These are phyloP conservation scores for Drosophila cyrtoloma DNA, from an alignment of 2,888 invertebrate species.

Conservation along the genomic window DNA sequence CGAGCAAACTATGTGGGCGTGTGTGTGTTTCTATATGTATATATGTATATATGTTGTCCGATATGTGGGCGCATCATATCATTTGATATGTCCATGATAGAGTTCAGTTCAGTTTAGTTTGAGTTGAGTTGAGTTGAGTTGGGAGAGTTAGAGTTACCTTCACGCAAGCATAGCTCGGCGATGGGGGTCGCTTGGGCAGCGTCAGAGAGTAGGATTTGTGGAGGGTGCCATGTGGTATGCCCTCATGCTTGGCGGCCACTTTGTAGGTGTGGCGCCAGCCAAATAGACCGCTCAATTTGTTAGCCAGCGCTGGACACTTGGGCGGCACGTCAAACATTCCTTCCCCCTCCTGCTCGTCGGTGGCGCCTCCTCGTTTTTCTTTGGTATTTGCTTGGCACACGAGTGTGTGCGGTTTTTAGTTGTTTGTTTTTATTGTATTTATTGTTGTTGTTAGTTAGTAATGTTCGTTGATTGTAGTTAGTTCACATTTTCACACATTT, in stretches of 20 bases:
- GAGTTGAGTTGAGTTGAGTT: not conserved
- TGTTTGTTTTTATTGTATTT: conserved; percentile 3
- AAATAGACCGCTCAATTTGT: conserved; percentile 91
- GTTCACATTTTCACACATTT: conserved; percentile 27
- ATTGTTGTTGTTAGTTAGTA: conserved; percentile 20
- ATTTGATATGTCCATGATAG: conserved; percentile 5
- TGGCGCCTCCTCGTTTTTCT: conserved; percentile 21
- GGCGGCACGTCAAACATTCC: conserved; percentile 88
- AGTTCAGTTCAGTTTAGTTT: not conserved
- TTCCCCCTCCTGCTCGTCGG: conserved; percentile 1
- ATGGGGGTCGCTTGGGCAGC: conserved; percentile 82
- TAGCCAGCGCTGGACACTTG: conserved; percentile 91
- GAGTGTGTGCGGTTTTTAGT: conserved; percentile 6
- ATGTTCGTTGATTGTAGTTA: conserved; percentile 5
- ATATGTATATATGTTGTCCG: not conserved
- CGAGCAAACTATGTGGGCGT: conserved; percentile 14
- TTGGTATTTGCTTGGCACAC: conserved; percentile 9
- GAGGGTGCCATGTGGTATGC: conserved; percentile 85
- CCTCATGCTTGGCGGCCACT: conserved; percentile 91
- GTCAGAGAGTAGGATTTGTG: conserved; percentile 85
- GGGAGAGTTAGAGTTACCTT: conserved; percentile 76
- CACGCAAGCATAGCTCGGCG: conserved; percentile 73
- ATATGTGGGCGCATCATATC: conserved; percentile 37
- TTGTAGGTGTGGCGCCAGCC: conserved; percentile 93
- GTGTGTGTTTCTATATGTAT: not conserved